Base-by-base conservation (phyloP, 2,888 invertebrate species). In the Ecliptopera silaceata region DNA sequence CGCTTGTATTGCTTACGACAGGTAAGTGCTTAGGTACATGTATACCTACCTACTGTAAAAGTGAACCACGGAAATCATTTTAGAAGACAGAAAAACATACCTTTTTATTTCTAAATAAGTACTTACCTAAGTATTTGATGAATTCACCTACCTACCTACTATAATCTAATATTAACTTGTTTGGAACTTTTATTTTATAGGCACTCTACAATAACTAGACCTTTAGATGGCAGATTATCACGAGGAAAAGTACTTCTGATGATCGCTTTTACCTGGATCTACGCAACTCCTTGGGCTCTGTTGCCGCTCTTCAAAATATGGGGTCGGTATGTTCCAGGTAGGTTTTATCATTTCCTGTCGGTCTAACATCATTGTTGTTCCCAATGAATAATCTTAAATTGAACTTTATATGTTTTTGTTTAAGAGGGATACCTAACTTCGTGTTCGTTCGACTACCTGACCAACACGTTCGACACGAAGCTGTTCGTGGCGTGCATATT, bases 381-480 rank as follows among this genome's bases (percentile, higher is more conserved):
- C 15, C 10, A 15, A 8, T 36, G n/a, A 31, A 31, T 8, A 31
- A n/a, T 31, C 11, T 12, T 15, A 15, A 36, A 10, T 8, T 36
- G 15, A 10, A 2, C 15, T 1, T 15, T 2, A 36, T 36, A 2
- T 34, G 5, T 2, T 34, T 38, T 36, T 45, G 13, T 83, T 80
- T 50, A 93, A 95, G 97, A 97, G 93, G 97, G 97, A n/a, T 97
- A 95, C 75, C 88, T 97, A 65, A 97, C 97, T 6, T 95, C 96
- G 0, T 97, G 97, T 79, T 89, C 94, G 1, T 96, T 97, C 68
- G 97, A 97, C 81, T 97, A 96, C 74, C 86, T 97, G 57, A 95
- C 95, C 10, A 94, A 95, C 60, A 94, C 95, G 31, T 95, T 95
- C 70, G 96, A 96, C 71, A 97, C 94, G 13, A 94, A 94, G 66